phyloP scores from a whole-genome alignment of 2,888 invertebrate species.

The Drosophila hamatofila region DNA sequence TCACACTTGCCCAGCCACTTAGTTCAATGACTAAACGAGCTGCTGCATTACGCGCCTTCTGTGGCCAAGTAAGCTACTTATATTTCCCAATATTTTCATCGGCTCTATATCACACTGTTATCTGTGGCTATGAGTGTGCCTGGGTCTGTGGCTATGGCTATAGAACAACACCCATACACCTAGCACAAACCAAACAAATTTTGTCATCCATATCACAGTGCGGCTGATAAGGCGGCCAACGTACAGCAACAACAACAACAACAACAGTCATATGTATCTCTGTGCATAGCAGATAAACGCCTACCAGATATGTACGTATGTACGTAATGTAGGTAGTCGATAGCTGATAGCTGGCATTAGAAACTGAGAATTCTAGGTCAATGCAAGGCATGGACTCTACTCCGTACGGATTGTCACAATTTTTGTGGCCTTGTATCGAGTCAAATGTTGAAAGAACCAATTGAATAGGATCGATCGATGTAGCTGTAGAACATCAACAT shows the following conservation, averaged over 20 bases:
- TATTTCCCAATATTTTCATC: constrained; percentile 57
- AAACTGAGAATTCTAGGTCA: constrained; percentile 50
- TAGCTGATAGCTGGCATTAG: constrained; percentile 29
- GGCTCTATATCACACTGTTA: constrained; percentile 52
- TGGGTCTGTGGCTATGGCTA: constrained; percentile 1
- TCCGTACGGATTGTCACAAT: constrained; percentile 21
- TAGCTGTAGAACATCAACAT: constrained; percentile 17
- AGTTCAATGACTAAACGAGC: constrained; percentile 55
- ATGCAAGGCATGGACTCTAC: constrained; percentile 28
- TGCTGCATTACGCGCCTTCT: constrained; percentile 38
- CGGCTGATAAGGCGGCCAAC: constrained; percentile 45
- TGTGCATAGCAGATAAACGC: constrained; percentile 11
- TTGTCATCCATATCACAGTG: constrained; percentile 57
- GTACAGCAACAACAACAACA: constrained; percentile 7
- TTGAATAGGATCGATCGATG: constrained; percentile 49
- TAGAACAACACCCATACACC: constrained; percentile 15
- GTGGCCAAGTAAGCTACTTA: constrained; percentile 15
- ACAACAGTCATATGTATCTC: background rate
- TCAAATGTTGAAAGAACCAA: constrained; percentile 42
- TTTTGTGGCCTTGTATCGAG: constrained; percentile 42
- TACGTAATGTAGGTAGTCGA: constrained; percentile 19
- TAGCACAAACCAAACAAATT: constrained; percentile 58
- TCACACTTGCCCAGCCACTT: constrained; percentile 30
- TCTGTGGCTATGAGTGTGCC: constrained; percentile 41
- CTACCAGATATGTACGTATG: constrained; percentile 1